Conservation (phyloP, 2,888 invertebrate species). For the Heliconius ismenius region DNA sequence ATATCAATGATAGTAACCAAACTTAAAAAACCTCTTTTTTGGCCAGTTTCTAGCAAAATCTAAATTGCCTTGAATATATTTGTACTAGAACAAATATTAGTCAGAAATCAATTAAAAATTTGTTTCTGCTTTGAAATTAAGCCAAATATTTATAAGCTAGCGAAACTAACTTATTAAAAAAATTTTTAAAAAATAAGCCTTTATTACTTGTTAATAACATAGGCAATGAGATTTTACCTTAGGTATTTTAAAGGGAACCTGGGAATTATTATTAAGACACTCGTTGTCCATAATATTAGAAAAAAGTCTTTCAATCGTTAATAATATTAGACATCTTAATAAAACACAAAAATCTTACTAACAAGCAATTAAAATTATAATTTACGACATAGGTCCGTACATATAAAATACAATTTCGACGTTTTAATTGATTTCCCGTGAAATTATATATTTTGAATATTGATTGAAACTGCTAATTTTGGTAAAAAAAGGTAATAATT, state of each 20-base stretch:
- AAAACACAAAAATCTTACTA: background rate
- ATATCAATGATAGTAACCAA: background rate
- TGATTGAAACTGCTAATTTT: slow-evolving; percentile 1
- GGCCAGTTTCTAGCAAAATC: no score
- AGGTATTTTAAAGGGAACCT: no score
- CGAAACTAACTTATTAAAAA: background rate
- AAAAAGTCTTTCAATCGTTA: no score
- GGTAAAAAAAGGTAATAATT: background rate
- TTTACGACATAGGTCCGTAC: background rate
- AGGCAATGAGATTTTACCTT: no score
- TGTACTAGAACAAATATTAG: background rate
- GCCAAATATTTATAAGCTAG: background rate
- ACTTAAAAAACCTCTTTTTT: background rate
- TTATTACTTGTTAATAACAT: no score
- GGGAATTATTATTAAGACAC: no score
- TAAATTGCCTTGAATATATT: background rate
- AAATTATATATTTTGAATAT: slow-evolving; percentile 8
- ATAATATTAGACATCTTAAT: background rate
- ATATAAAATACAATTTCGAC: slow-evolving; percentile 3
- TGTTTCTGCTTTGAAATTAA: background rate
- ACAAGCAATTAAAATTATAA: slow-evolving; percentile 9
- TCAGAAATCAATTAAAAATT: background rate
- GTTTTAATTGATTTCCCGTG: slow-evolving; percentile 3
- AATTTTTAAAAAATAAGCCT: no score
- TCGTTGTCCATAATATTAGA: no score